A percentile compares a stretch with the other conserved stretches of the same genome.
Conservation (phyloP, 2,797 vertebrate species). For the Helarctos malayanus region DNA sequence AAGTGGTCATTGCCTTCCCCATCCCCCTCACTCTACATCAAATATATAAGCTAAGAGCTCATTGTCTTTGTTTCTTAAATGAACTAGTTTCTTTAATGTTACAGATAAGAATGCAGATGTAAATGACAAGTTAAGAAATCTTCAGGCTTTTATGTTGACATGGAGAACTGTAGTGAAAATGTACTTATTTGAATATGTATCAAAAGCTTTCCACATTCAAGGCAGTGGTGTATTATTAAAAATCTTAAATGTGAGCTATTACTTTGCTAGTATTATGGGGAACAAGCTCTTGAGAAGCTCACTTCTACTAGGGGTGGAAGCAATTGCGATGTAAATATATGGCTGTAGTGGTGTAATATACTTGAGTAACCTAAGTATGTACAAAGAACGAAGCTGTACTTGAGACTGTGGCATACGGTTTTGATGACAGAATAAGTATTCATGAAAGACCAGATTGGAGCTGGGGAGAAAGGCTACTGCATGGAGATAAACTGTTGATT, state of each 20-base stretch:
- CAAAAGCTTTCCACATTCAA: background rate
- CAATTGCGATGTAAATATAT: background rate
- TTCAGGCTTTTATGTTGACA: background rate
- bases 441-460: background rate
- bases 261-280: background rate
- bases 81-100: background rate
- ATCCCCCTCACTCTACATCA: background rate
- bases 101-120: background rate
- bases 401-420: background rate
- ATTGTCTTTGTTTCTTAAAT: background rate
- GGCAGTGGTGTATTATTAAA: background rate
- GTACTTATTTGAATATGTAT: background rate
- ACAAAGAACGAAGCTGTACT: background rate
- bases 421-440: background rate
- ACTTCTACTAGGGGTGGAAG: background rate
- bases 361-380: background rate
- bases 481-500: background rate
- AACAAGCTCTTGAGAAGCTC: background rate
- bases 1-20: background rate
- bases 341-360: background rate
- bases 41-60: constrained; percentile 9
- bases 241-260: background rate
- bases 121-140: background rate
- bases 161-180: background rate
- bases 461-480: background rate